Evolutionary conservation across 2,797 vertebrate species (phyloP), one percentile per base, ranked within the genome.

Genomic region (Acomys russatus): DNA sequence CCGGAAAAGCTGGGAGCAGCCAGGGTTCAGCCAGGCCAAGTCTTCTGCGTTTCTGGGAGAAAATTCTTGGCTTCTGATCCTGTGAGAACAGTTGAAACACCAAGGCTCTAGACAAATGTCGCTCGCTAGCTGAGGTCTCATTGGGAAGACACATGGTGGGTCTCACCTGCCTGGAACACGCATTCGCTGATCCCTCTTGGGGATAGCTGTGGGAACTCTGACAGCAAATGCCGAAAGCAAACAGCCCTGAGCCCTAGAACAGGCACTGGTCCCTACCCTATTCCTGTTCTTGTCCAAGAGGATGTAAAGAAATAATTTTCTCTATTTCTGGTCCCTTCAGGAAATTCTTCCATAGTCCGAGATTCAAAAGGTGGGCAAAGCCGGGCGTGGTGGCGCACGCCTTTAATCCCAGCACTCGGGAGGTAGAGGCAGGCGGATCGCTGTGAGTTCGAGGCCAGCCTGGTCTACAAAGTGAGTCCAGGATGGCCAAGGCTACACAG

Each of bases 281-380:
- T 54, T 70, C 3, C 84, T 35, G 20, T 9, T 44, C 1, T 44
- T 14, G 56, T 78, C 70, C 0, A 2, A 54, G 71, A 51, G 20
- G 12, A 17, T 56, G 3, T 30, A 28, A 9, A 84, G 15, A 20
- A 94, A 90, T 9, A 1, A 14, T 93, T 92, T 73, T 91, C 64
- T 85, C 1, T 80, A 23, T 20, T 79, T 83, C 99, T 99, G 17
- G 97, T 98, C 94, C 99, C 98, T 93, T 99, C 99, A 0, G 98
- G 98, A 92, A 99, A 98, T 82, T 99, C 99, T 94, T 99, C 99
- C 44, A 99, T 99, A 97, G 99, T 99, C 54, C 99, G 99, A 90
- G 99, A 99, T 38, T 99, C 98, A 97, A 99, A 99, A 89, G 97
- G 98, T 33, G 99, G 99, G 98, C 44, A 99, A 99, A n/a, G n/a